Base-by-base conservation (phyloP, 2,888 invertebrate species). In the Rotaria magnacalcarata region DNA sequence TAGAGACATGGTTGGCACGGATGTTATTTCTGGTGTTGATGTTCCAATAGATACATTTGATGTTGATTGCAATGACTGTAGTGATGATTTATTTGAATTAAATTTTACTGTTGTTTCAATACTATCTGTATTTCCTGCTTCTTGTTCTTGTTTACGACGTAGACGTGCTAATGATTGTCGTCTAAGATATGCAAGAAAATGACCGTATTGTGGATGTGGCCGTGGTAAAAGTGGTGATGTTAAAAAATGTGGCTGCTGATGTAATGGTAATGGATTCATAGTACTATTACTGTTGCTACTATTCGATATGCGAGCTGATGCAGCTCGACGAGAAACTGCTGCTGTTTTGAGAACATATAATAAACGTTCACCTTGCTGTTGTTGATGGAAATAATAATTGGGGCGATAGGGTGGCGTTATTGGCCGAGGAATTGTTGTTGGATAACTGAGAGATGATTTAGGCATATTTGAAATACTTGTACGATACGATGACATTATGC, bases 121-220 rank as follows among this genome's bases (percentile, higher is more conserved):
- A 47, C 11, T n/a, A 47, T 43, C 24, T 10, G 43, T 7, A 24
- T 24, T 24, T 24, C 41, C 80, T 47, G 24, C 47, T 24, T 80
- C 24, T 47, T 47, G 24, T 80, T 80, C 24, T 43, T 43, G 80
- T 80, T 80, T 80, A n/a, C 80, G 80, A 11, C 80, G 43, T 14
- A 80, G 4, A 47, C 80, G 43, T n/a, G 80, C 80, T 43, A 80
- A 43, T 5, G 80, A 80, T 80, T 80, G 43, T 80, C 80, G 80
- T n/a, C 80, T 21, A n/a, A 80, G 80, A 80, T 80, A 80, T 24
- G 80, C 80, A n/a, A 80, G 47, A 80, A 80, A 80, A 80, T 80
- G 80, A 24, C 80, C 80, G n/a, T 80, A 80, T 43, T 80, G 80
- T 7, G 47, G 67, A 67, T 67, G 67, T 34, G 67, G 34, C 3